phyloP scores from a whole-genome alignment of 2,888 invertebrate genomes.

The Drosophila neonasuta region DNA sequence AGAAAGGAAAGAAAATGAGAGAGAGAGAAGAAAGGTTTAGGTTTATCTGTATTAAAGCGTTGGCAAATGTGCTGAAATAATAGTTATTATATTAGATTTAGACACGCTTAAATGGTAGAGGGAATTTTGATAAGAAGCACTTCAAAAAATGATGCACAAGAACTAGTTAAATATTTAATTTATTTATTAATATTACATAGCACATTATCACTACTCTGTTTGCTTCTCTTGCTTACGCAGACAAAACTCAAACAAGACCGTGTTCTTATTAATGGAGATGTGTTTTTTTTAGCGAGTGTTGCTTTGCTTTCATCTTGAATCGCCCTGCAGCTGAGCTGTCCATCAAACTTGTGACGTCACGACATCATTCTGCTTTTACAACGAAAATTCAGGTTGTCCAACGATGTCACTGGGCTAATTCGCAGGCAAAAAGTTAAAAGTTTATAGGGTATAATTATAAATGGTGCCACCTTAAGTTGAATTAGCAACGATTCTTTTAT shows the following conservation, averaged over 20 bases:
- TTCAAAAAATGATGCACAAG: background rate
- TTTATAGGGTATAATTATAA: background rate
- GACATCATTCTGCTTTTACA: slow-evolving; percentile 9
- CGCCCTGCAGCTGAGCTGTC: background rate
- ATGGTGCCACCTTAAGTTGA: background rate
- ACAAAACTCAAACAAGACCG: background rate
- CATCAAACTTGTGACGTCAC: slow-evolving; percentile 1
- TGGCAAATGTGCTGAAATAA: slow-evolving; percentile 46
- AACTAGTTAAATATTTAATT: background rate
- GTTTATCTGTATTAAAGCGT: slow-evolving; percentile 52
- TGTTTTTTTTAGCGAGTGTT: background rate
- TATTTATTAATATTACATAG: slow-evolving; percentile 8
- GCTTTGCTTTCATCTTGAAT: slow-evolving; percentile 4
- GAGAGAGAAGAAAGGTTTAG: background rate
- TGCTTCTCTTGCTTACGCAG: slow-evolving; percentile 6
- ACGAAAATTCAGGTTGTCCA: background rate
- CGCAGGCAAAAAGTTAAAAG: background rate
- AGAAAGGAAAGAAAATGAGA: slow-evolving; percentile 20
- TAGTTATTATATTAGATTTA: slow-evolving; percentile 35
- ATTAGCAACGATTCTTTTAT: background rate
- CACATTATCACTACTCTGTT: slow-evolving; percentile 8
- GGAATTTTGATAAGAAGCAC: too few relatives aligned
- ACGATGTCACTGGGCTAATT: background rate
- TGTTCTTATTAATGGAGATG: background rate
- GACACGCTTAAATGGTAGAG: slow-evolving; percentile 19